Evolutionary conservation across 64 coral and sea anemone genomes (phyloP), one percentile per base, ranked within the genome.

Genomic region (Hydrozoanthus tunicans): DNA sequence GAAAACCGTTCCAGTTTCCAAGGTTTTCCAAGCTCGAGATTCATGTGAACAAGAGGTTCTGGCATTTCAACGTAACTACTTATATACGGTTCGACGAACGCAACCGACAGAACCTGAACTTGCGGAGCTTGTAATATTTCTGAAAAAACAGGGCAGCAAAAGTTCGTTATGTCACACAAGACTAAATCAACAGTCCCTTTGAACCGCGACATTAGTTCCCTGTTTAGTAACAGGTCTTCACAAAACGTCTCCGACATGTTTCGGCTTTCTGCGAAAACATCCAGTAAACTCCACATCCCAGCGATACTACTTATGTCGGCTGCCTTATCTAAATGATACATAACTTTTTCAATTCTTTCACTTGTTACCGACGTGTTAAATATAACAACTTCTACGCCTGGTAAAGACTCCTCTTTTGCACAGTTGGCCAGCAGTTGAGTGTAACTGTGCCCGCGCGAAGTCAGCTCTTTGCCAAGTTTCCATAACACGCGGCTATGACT

Each of bases 331-430:
- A 88, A 9, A 26, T 20, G 63, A 3, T 56, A 10, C 24, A 59
- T 43, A 51, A 89, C 6, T 5, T 89, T 55, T n/a, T 89, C 83
- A 23, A 93, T 63, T 9, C 73, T 43, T 70, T 89, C 23, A 56
- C 84, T 89, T 58, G 92, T 93, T 56, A 93, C 26, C 13, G 92
- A 93, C 51, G 92, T 89, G 55, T 93, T 93, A n/a, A 89, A 89
- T 32, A 93, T 88, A 64, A 63, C 55, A 12, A 93, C 74, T 53
- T 93, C 83, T 23, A 93, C 58, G 53, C 73, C 92, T 17, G 84
- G 24, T 12, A 88, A 56, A 64, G 69, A 89, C 13, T 76, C 89
- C 62, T 93, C 92, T 71, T 89, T 88, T 51, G 82, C 58, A 70
- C 82, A 93, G 76, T 82, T 3, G 1, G 64, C 65, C 4, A 79